Base-by-base conservation (phyloP, 2,888 invertebrate species). In the Trichopoda pennipes region DNA sequence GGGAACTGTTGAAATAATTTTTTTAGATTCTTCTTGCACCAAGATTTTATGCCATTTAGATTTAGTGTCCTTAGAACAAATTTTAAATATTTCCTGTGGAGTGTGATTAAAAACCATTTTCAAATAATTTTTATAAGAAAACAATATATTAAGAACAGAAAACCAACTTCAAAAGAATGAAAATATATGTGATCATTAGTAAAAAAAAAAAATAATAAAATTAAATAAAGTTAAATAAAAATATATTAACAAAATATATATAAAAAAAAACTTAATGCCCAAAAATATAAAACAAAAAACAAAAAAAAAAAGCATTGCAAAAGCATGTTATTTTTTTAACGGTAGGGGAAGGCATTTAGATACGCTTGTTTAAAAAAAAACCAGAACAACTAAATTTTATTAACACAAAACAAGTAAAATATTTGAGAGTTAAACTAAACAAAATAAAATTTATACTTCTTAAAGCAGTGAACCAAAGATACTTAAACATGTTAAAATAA, bases 261-360 rank as follows among this genome's bases (percentile, higher is more conserved):
- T 32, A 74, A 58, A 72, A 32, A 56, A 78, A 69, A 70, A 35
- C 56, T 58, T 61, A 69, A 78, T 76, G 76, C 75, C 75, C 56
- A 74, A 70, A 80, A 60, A 66, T 19, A 64, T 28, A 55, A 63
- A 69, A 53, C 10, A 42, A 35, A 74, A 64, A 86, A 86, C 84
- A 85, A n/a, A 85, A 3, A 8, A 61, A 58, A 68, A 9, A 19
- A 38, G 47, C 61, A 55, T 32, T 55, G 44, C 51, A 73, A 63
- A 70, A 47, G 23, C 10, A 38, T 63, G 32, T 69, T 38, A 3
- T 66, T 74, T 60, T 61, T 47, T 56, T 28, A 66, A 70, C 47
- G n/a, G 64, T 79, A 85, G 87, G 87, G 87, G 87, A 87, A 86
- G 87, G 86, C 87, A 87, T 87, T 86, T 86, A 85, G 85, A 86